phyloP scores from a whole-genome alignment of 2,113 vertebrate genomes.

The Mobula birostris region DNA sequence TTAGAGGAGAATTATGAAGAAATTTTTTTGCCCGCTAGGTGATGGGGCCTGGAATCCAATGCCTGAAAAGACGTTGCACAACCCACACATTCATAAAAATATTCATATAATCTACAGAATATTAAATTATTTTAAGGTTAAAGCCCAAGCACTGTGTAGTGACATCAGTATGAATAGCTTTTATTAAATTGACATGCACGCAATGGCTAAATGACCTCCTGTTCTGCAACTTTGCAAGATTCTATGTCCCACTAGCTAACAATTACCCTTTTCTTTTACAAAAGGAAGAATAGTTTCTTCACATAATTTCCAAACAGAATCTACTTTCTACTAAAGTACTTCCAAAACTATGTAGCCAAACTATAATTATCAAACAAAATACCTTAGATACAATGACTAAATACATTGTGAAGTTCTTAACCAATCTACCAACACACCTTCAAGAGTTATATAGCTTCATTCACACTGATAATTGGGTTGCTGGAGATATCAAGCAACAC shows the following conservation, averaged over 20 bases:
- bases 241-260: not conserved
- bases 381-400: not conserved
- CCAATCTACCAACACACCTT: not conserved
- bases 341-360: not conserved
- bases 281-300: not conserved
- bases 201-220: too few species aligned
- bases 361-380: not conserved
- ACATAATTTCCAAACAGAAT: not conserved
- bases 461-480: not conserved
- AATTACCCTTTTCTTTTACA: not conserved
- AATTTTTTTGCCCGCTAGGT: too few species aligned
- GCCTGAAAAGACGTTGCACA: too few species aligned
- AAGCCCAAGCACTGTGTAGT: too few species aligned
- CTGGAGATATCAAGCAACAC: not conserved
- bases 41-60: too few species aligned
- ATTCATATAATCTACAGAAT: too few species aligned
- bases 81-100: too few species aligned
- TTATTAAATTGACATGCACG: too few species aligned
- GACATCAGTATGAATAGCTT: too few species aligned
- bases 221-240: too few species aligned
- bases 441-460: not conserved
- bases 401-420: not conserved
- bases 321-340: not conserved
- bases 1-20: too few species aligned
- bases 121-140: too few species aligned